A percentile compares a stretch with the other conserved stretches of the same genome.
Conservation (phyloP, 1,140 invertebrate genomes). For the Triops longicaudatus region DNA sequence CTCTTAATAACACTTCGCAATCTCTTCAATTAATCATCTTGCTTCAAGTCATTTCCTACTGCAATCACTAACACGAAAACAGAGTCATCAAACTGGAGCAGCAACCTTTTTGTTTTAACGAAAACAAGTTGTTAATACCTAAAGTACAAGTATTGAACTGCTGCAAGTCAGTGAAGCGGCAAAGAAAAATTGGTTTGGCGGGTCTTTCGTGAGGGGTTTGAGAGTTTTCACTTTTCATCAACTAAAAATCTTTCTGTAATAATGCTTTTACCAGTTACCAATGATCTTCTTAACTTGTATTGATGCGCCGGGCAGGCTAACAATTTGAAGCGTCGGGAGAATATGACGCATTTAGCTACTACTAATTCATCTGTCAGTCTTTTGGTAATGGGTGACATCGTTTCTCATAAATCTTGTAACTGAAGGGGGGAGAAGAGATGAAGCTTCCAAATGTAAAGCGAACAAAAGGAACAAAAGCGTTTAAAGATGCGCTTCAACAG, state of each 20-base stretch:
- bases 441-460: constrained; percentile 9
- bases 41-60: no score
- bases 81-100: background rate
- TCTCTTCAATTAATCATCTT: no score
- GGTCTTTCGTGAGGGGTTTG: background rate
- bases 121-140: background rate
- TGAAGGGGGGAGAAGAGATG: background rate
- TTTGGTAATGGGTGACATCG: constrained; percentile 14
- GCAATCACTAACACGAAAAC: no score
- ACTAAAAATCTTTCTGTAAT: background rate
- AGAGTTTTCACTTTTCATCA: background rate
- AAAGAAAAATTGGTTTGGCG: background rate
- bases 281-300: background rate
- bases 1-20: no score
- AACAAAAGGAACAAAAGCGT: constrained; percentile 15
- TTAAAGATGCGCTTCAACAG: constrained; percentile 15
- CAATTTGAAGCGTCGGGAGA: background rate
- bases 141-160: constrained; percentile 1
- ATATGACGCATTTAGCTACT: constrained; percentile 15
- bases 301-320: background rate
- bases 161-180: background rate
- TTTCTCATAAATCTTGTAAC: constrained; percentile 15
- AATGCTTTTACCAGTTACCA: background rate
- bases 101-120: background rate
- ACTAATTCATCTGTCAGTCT: constrained; percentile 15